phyloP scores from a whole-genome alignment of 1,140 invertebrate genomes.

The Drosophila persimilis region DNA sequence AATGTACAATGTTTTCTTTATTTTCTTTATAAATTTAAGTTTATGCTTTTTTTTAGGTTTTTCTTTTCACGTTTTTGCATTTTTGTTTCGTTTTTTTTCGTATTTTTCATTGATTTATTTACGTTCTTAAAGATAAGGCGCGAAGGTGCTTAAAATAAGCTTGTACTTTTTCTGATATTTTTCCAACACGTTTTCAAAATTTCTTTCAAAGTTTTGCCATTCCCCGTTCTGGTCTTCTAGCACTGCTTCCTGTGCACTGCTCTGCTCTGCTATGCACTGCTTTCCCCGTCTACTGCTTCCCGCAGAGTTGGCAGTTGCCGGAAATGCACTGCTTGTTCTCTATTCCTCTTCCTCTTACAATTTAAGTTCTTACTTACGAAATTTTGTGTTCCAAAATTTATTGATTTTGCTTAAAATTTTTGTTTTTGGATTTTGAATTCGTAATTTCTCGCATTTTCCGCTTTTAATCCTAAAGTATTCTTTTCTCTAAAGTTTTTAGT shows the following conservation, averaged over 20 bases:
- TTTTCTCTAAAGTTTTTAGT: conserved; percentile 26
- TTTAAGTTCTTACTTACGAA: conserved; percentile 71
- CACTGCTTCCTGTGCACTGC: conserved; percentile 19
- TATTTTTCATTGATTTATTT: conserved; percentile 80
- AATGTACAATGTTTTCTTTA: conserved; percentile 44
- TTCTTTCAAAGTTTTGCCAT: conserved; percentile 64
- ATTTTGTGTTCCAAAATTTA: conserved; percentile 79
- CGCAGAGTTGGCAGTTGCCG: conserved; percentile 14
- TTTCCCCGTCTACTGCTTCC: conserved; percentile 15
- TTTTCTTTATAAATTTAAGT: conserved; percentile 65
- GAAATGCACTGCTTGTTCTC: conserved; percentile 29
- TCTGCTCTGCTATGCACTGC: not conserved
- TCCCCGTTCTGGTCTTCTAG: conserved; percentile 34
- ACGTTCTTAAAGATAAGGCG: conserved; percentile 87
- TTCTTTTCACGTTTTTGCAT: conserved; percentile 21
- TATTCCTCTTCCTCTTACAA: conserved; percentile 45
- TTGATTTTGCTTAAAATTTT: conserved; percentile 77
- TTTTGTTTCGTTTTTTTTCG: conserved; percentile 69
- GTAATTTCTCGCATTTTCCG: conserved; percentile 44
- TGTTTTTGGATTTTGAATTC: conserved; percentile 71
- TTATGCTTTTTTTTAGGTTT: conserved; percentile 63
- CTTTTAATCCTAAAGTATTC: conserved; percentile 54
- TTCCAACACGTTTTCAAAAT: conserved; percentile 82
- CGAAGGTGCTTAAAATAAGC: conserved; percentile 89
- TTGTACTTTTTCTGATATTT: conserved; percentile 89